Conservation (phyloP, 2,888 invertebrate genomes). For the Ormyrus labotus region DNA sequence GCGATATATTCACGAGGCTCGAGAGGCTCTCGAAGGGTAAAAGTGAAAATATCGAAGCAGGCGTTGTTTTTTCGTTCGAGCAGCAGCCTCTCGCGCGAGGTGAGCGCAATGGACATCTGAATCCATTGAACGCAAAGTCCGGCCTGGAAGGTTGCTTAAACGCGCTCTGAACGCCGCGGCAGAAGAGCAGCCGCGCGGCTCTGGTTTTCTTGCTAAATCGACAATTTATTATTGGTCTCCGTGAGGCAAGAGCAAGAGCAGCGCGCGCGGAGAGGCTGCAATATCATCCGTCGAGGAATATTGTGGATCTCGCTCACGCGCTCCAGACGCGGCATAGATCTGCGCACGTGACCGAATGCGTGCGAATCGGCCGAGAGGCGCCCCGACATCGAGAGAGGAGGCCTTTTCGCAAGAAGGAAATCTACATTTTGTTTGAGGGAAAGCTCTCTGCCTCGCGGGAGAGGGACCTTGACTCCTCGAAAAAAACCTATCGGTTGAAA, state of each 20-base stretch:
- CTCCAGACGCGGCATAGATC: neutral
- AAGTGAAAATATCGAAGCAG: too few relatives aligned
- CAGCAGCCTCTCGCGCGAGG: too few relatives aligned
- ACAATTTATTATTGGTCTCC: constrained; percentile 52
- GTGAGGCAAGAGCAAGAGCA: constrained; percentile 36
- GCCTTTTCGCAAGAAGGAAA: too few relatives aligned
- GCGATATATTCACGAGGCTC: too few relatives aligned
- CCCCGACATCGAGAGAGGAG: too few relatives aligned
- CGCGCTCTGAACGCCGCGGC: neutral
- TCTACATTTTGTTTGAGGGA: too few relatives aligned
- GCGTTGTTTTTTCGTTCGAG: constrained; percentile 5
- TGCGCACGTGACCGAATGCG: constrained; percentile 6
- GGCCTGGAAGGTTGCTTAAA: constrained; percentile 38
- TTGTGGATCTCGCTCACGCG: constrained; percentile 24
- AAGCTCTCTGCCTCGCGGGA: too few relatives aligned
- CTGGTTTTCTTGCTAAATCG: constrained; percentile 54
- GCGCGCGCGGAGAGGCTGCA: constrained; percentile 12
- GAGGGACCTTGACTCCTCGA: too few relatives aligned
- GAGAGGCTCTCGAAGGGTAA: too few relatives aligned
- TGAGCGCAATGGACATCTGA: too few relatives aligned
- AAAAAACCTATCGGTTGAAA: too few relatives aligned
- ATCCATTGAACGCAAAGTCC: too few relatives aligned
- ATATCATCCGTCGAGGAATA: constrained; percentile 34
- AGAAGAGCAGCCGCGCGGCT: constrained; percentile 6
- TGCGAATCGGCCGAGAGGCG: neutral